Conservation (phyloP, 2,888 invertebrate genomes). For the Agrochola litura region DNA sequence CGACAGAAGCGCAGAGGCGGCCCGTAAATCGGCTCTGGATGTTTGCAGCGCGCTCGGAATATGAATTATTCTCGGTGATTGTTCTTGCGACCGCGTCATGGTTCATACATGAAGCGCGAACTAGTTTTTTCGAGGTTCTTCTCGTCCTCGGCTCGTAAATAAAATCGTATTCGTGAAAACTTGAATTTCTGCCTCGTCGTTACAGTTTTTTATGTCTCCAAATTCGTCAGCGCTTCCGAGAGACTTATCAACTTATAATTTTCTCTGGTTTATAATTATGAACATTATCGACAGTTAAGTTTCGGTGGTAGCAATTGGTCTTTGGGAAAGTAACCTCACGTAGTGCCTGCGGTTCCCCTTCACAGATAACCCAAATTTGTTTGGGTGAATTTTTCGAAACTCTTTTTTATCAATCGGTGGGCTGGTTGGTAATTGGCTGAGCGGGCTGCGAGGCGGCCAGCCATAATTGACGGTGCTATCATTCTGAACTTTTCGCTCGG, state of each 20-base stretch:
- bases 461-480: slow-evolving; percentile 89
- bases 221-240: slow-evolving; percentile 66
- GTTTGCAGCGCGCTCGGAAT: slow-evolving; percentile 89
- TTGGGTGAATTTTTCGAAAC: slow-evolving; percentile 86
- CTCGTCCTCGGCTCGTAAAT: slow-evolving; percentile 80
- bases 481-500: slow-evolving; percentile 87
- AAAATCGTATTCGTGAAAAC: slow-evolving; percentile 82
- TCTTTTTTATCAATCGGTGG: slow-evolving; percentile 88
- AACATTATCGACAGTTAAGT: slow-evolving; percentile 80
- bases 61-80: slow-evolving; percentile 90
- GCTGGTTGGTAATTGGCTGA: slow-evolving; percentile 86
- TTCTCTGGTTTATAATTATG: slow-evolving; percentile 81
- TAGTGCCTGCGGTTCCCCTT: slow-evolving; percentile 77
- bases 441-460: slow-evolving; percentile 80
- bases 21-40: slow-evolving; percentile 86
- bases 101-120: slow-evolving; percentile 90
- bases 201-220: slow-evolving; percentile 73
- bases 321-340: slow-evolving; percentile 75
- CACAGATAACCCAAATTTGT: slow-evolving; percentile 86
- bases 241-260: slow-evolving; percentile 75
- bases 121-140: slow-evolving; percentile 86
- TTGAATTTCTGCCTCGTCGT: slow-evolving; percentile 77
- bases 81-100: slow-evolving; percentile 89
- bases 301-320: slow-evolving; percentile 76
- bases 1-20: slow-evolving; percentile 82